Percentiles rank a stretch among this genome's conserved stretches.
Conservation (phyloP, 1,140 invertebrate genomes). For the Luehdorfia chinensis region DNA sequence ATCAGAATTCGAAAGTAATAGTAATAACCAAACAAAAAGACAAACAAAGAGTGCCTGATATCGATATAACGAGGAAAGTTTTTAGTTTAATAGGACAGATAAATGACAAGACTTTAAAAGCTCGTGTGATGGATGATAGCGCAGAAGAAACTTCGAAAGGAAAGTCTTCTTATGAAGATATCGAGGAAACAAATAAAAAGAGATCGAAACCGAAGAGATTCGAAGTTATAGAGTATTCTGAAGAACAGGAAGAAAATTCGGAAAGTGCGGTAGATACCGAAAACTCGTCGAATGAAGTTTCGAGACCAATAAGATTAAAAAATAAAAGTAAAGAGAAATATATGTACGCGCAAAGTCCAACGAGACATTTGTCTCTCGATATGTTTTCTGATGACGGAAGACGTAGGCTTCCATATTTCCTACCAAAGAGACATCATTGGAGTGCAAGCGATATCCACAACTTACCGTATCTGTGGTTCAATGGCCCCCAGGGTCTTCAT, state of each 20-base stretch:
- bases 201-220: background rate
- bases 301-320: background rate
- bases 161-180: background rate
- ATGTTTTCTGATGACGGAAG: no score
- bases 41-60: background rate
- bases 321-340: background rate
- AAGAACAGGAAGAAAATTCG: background rate
- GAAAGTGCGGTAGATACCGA: background rate
- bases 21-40: background rate
- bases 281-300: background rate
- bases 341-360: conserved; percentile 29
- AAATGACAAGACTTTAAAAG: no score
- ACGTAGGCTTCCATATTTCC: conserved; percentile 36
- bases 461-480: conserved; percentile 41
- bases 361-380: conserved; percentile 9
- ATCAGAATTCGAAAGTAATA: background rate
- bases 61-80: background rate
- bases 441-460: conserved; percentile 29
- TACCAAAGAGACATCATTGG: conserved; percentile 45
- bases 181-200: background rate
- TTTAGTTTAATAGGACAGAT: background rate
- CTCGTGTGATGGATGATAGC: no score
- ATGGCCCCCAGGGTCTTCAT: conserved; percentile 35
- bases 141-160: no score
- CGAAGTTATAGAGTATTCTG: background rate